A percentile compares a stretch with the other conserved stretches of the same genome.
phyloP scores from a whole-genome alignment of 2,113 vertebrate genomes.

The Rhagologus leucostigma region DNA sequence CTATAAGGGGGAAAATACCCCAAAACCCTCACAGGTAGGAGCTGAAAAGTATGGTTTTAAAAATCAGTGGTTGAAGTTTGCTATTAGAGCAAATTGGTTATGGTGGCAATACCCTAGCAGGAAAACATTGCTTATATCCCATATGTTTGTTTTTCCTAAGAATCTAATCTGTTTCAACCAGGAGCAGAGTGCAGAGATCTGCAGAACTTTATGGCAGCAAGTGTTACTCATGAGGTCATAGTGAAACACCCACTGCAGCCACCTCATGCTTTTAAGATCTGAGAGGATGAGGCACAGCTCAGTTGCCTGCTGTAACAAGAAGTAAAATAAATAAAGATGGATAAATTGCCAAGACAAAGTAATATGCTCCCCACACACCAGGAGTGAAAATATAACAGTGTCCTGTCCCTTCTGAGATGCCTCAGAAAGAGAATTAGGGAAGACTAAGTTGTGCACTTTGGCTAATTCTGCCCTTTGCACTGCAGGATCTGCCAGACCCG shows the following conservation, averaged over 20 bases:
- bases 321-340: neutral
- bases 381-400: neutral
- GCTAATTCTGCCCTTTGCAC: neutral
- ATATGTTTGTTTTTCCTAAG: neutral
- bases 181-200: neutral
- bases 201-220: neutral
- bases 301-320: neutral
- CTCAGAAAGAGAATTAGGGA: neutral
- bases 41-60: neutral
- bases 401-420: neutral
- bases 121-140: neutral
- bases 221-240: neutral
- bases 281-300: neutral
- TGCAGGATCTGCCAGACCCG: neutral
- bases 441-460: neutral
- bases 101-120: neutral
- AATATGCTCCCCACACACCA: neutral
- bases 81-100: neutral
- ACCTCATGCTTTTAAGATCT: neutral
- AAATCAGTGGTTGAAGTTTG: neutral
- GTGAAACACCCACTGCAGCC: neutral
- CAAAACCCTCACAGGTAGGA: neutral
- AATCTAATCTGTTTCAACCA: neutral
- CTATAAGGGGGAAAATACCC: rapidly evolving
- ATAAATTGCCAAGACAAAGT: neutral